Base-by-base conservation (phyloP, 2,888 invertebrate species). In the Scaptomyza flava region DNA sequence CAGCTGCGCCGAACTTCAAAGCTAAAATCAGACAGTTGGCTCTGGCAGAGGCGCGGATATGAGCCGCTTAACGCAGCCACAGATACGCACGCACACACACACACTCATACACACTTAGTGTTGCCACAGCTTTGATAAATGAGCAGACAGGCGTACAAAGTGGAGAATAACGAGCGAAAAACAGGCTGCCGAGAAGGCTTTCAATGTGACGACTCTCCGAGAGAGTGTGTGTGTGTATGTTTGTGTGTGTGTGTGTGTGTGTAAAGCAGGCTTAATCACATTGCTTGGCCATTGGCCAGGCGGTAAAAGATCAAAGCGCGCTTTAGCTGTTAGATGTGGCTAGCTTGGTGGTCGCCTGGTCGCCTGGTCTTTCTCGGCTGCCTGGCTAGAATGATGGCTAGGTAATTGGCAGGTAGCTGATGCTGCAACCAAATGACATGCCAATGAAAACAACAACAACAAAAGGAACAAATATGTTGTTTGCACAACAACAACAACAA, bases 1-100 rank as follows among this genome's bases (percentile, higher is more conserved):
- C 90, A 81, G 83, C 79, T 80, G 90, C 90, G 90, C 90, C 78
- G 70, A 90, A 90, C 91, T 90, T 90, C 90, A 90, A 90, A 90
- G 90, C 77, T 81, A 83, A 75, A 89, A 89, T 68, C 74, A 63
- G 77, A 68, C 87, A 89, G 86, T 50, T 71, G 47, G 47, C 64
- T 50, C 17, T 41, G 41, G 23, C 27, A 7, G 51, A 36, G 51
- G 36, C 68, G 68, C 67, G 81, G 75, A 75, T 87, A 67, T 79
- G 81, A 87, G 86, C 86, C 88, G 88, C 88, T 83, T 87, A 83
- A 84, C 87, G 84, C 81, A 87, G 68, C 62, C 48, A 66, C 47
- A 60, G 33, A 60, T 38, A 48, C 12, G 53, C 11, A 52, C 46
- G 38, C 45, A 62, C 47, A 68, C 43, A 60, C 23, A 72, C 46